Evolutionary conservation across 1,140 invertebrate genomes (phyloP).

Genomic region (Heliconius hermathena): DNA sequence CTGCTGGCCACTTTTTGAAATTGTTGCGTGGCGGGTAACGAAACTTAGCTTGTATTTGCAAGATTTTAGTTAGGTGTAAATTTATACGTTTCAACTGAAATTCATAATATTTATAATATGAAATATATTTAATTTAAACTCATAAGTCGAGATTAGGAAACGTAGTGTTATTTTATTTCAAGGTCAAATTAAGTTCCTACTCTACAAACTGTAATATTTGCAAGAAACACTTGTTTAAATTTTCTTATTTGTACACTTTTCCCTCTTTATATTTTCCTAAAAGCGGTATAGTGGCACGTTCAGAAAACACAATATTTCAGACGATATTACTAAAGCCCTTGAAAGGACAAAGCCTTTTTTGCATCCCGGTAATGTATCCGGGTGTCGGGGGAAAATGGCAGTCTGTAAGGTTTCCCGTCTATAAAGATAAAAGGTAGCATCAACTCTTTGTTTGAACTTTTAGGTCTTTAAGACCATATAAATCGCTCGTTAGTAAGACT

Average conservation of each 20-base stretch:
- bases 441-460: slow-evolving; percentile 18
- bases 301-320: slow-evolving; percentile 27
- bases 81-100: background rate
- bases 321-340: slow-evolving; percentile 29
- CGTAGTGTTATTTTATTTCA: no score
- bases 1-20: no score
- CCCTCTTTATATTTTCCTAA: slow-evolving; percentile 14
- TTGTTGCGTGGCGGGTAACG: no score
- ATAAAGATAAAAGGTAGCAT: slow-evolving; percentile 34
- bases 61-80: background rate
- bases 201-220: background rate
- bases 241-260: slow-evolving; percentile 13
- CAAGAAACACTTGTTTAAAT: background rate
- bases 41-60: no score
- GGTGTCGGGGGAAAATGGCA: slow-evolving; percentile 25
- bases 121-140: no score
- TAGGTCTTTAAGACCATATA: background rate
- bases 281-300: slow-evolving; percentile 10
- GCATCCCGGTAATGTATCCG: slow-evolving; percentile 30
- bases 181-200: background rate
- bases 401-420: slow-evolving; percentile 26
- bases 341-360: slow-evolving; percentile 36
- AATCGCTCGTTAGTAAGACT: background rate
- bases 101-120: no score
- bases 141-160: no score